Percentiles rank a stretch among this genome's conserved stretches.
Conservation (phyloP, 2,113 vertebrate species). For the Microtus richardsoni region DNA sequence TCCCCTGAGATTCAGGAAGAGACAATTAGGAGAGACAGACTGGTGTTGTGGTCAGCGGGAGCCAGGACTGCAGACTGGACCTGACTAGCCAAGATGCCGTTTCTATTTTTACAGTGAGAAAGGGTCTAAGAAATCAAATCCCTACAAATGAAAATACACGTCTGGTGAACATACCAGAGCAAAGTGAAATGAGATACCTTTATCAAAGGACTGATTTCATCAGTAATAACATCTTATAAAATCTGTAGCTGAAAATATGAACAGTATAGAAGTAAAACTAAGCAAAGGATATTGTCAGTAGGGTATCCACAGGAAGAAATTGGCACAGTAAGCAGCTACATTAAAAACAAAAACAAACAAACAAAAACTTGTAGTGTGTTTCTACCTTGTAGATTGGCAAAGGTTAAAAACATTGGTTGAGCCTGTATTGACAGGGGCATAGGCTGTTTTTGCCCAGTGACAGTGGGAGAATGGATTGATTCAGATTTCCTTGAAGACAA, state of each 20-base stretch:
- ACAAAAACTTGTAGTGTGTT: background rate
- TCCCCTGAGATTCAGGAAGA: background rate
- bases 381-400: background rate
- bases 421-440: background rate
- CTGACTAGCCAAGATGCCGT: background rate
- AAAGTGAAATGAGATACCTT: background rate
- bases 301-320: background rate
- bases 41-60: background rate
- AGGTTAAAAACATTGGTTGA: conserved; percentile 28
- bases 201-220: conserved; percentile 26
- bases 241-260: conserved; percentile 14
- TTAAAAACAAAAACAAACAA: background rate
- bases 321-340: background rate
- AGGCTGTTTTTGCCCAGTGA: background rate
- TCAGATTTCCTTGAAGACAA: conserved; percentile 28
- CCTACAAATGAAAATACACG: background rate
- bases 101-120: conserved; percentile 8
- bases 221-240: background rate
- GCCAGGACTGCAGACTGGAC: background rate
- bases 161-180: background rate
- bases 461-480: background rate
- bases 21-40: background rate
- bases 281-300: background rate
- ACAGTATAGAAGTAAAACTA: background rate
- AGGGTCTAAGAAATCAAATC: background rate